Percentiles rank a stretch among this genome's conserved stretches.
These are phyloP conservation scores for Xyrauchen texanus DNA, from an alignment of 2,113 vertebrate genomes.

Conservation along the genomic window DNA sequence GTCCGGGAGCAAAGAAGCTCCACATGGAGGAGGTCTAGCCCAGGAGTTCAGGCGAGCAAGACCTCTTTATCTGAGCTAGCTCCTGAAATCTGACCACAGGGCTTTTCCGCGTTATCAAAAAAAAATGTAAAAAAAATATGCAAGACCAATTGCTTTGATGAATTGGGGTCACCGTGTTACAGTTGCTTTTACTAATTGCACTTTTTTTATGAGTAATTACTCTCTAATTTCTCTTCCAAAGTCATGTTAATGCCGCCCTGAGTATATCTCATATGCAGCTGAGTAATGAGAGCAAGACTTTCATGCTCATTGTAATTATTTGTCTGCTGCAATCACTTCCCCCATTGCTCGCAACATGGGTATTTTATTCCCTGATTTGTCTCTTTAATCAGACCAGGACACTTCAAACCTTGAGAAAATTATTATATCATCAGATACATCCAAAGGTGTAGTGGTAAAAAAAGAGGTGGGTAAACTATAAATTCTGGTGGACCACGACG, in stretches of 20 bases:
- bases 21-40: conserved; percentile 24
- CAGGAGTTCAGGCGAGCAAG: conserved; percentile 19
- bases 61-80: background rate
- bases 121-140: conserved; percentile 45
- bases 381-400: conserved; percentile 43
- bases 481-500: too few relatives aligned
- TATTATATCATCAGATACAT: too few relatives aligned
- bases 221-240: conserved; percentile 58
- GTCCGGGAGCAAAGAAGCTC: conserved; percentile 63
- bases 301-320: conserved; percentile 68
- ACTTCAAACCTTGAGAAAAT: conserved; percentile 11
- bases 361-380: conserved; percentile 40
- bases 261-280: conserved; percentile 63
- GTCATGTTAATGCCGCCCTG: conserved; percentile 56
- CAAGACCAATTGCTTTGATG: conserved; percentile 67
- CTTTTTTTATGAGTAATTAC: conserved; percentile 73
- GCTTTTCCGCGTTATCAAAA: conserved; percentile 27
- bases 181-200: conserved; percentile 74
- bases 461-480: too few relatives aligned
- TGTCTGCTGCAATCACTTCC: conserved; percentile 50
- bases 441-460: too few relatives aligned
- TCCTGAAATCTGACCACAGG: conserved; percentile 22
- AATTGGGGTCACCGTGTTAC: conserved; percentile 73
- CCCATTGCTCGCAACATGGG: conserved; percentile 42
- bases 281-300: conserved; percentile 67